These are phyloP conservation scores for Aegypius monachus DNA, from an alignment of 2,113 vertebrate genomes.

Conservation along the genomic window DNA sequence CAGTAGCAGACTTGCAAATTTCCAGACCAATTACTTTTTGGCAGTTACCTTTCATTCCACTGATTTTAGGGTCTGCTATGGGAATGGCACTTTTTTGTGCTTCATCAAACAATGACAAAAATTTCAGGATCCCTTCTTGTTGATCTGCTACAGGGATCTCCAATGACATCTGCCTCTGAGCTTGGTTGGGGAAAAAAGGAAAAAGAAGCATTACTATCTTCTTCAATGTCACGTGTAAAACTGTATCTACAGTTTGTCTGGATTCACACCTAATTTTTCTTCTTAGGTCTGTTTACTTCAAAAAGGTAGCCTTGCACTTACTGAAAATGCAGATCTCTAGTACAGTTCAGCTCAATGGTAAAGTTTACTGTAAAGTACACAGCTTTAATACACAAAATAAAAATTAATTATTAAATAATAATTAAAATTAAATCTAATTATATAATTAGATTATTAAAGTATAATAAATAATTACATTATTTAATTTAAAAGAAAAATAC, in stretches of 20 bases:
- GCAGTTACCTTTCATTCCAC: not conserved
- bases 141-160: not conserved
- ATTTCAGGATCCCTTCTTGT: not conserved
- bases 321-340: not conserved
- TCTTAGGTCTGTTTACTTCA: not conserved
- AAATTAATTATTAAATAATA: not conserved
- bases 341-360: not conserved
- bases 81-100: not conserved
- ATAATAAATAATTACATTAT: not conserved
- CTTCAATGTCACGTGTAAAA: not conserved
- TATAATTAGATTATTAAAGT: not conserved
- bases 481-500: not conserved
- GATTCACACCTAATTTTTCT: not conserved
- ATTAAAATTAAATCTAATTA: not conserved
- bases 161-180: not conserved
- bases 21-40: not conserved
- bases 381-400: not conserved
- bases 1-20: not conserved
- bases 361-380: not conserved
- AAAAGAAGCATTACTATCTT: not conserved
- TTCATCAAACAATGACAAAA: slow-evolving; percentile 9
- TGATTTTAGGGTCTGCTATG: not conserved
- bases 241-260: not conserved
- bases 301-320: not conserved
- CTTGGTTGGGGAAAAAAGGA: not conserved